A percentile compares a stretch with the other conserved stretches of the same genome.
These are phyloP conservation scores for Propithecus coquereli DNA, from an alignment of 2,113 vertebrate species.

Conservation along the genomic window DNA sequence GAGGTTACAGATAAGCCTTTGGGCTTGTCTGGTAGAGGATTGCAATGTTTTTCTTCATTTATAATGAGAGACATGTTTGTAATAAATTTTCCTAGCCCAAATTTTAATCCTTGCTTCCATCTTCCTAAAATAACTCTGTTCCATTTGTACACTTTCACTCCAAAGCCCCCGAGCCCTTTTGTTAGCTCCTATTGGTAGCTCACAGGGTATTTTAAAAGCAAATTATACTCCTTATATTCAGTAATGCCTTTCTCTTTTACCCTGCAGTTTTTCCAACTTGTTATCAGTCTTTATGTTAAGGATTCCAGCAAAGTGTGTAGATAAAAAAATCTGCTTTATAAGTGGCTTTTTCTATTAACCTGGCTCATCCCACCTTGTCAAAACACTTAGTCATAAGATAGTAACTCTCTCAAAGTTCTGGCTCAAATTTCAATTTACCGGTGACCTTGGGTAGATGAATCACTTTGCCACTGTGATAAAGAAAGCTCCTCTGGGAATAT, in stretches of 20 bases:
- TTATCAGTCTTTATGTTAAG: conserved; percentile 57
- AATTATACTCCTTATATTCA: conserved; percentile 4
- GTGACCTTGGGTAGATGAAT: conserved; percentile 60
- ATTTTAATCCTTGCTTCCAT: background rate
- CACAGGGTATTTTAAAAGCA: conserved; percentile 19
- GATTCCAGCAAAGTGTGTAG: conserved; percentile 31
- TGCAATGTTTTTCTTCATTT: conserved; percentile 43
- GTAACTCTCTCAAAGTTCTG: conserved; percentile 33
- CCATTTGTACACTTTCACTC: background rate
- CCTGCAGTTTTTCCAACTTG: conserved; percentile 34
- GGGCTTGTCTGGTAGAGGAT: background rate
- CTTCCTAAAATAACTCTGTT: conserved; percentile 52
- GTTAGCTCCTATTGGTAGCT: background rate
- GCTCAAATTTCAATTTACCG: conserved; percentile 59
- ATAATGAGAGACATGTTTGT: conserved; percentile 44
- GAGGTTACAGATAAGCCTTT: background rate
- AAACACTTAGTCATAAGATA: conserved; percentile 45
- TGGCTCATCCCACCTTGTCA: conserved; percentile 61
- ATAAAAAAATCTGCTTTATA: conserved; percentile 30
- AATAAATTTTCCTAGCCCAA: conserved; percentile 52
- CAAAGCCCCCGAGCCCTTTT: background rate
- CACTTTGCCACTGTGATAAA: conserved; percentile 38
- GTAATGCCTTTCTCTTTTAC: conserved; percentile 19
- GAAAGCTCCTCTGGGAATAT: background rate
- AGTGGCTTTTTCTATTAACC: conserved; percentile 62